A percentile compares a stretch with the other conserved stretches of the same genome.
phyloP scores from a whole-genome alignment of 2,113 vertebrate genomes.

The Blennius ocellaris region DNA sequence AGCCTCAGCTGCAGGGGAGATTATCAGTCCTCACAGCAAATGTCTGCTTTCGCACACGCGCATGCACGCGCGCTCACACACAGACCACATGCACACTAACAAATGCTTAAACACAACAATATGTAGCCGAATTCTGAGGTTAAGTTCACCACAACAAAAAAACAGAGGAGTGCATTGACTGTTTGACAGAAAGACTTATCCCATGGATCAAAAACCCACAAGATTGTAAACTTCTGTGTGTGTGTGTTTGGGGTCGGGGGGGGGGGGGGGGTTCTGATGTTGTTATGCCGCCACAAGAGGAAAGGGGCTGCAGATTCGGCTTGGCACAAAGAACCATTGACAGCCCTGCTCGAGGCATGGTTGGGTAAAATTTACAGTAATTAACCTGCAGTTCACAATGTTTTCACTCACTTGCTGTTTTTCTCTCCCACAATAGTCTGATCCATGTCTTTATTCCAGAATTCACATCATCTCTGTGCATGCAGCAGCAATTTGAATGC shows the following conservation, averaged over 20 bases:
- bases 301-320: conserved; percentile 41
- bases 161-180: conserved; percentile 16
- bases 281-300: conserved; percentile 36
- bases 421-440: conserved; percentile 5
- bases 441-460: conserved; percentile 8
- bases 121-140: conserved; percentile 18
- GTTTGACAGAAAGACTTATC: conserved; percentile 48
- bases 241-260: conserved; percentile 18
- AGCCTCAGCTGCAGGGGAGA: conserved; percentile 25
- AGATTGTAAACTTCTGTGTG: conserved; percentile 46
- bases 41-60: conserved; percentile 4
- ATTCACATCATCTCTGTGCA: conserved; percentile 32
- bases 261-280: conserved; percentile 1
- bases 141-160: conserved; percentile 15
- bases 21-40: conserved; percentile 38
- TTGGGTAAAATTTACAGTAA: conserved; percentile 42
- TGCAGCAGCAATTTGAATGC: conserved; percentile 35
- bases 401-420: conserved; percentile 1
- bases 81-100: neutral
- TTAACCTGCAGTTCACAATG: conserved; percentile 3
- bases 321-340: conserved; percentile 46
- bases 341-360: conserved; percentile 16
- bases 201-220: conserved; percentile 56
- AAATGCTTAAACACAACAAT: conserved; percentile 6
- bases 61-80: neutral